These are phyloP conservation scores for Xestia rhomboidea DNA, from an alignment of 2,888 invertebrate species.

Conservation along the genomic window DNA sequence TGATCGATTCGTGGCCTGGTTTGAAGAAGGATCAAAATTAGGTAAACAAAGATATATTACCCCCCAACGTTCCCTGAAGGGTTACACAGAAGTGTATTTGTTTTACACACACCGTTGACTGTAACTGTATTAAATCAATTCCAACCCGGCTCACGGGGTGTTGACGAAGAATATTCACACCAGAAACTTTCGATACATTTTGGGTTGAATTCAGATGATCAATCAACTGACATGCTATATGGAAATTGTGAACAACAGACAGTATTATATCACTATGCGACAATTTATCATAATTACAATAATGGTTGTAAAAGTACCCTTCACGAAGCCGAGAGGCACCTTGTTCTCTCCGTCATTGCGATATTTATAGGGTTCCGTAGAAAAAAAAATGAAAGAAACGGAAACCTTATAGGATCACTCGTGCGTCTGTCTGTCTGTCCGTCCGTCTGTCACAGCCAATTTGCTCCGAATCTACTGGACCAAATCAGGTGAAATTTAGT, in stretches of 20 bases:
- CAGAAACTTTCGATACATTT: neutral
- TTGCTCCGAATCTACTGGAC: too few relatives aligned
- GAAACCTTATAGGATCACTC: too few relatives aligned
- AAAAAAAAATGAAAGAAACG: too few relatives aligned
- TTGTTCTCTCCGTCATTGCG: too few relatives aligned
- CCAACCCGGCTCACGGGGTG: neutral
- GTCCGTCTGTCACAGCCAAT: too few relatives aligned
- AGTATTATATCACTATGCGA: neutral
- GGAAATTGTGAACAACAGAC: neutral
- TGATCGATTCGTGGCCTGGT: conserved; percentile 15
- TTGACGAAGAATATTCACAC: neutral
- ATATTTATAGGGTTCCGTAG: too few relatives aligned
- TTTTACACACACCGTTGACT: conserved; percentile 10
- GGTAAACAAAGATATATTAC: conserved; percentile 44
- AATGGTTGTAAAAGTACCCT: too few relatives aligned
- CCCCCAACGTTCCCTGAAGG: conserved; percentile 27
- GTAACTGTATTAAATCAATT: conserved; percentile 17
- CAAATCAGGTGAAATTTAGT: too few relatives aligned
- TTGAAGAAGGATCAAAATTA: conserved; percentile 22
- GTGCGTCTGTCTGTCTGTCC: too few relatives aligned
- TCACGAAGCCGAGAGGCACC: too few relatives aligned
- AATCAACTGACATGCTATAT: neutral
- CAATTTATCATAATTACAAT: neutral
- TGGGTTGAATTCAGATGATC: neutral
- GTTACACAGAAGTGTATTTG: conserved; percentile 12